Evolutionary conservation across 1,140 invertebrate species (phyloP).

Genomic region (Luehdorfia chinensis): DNA sequence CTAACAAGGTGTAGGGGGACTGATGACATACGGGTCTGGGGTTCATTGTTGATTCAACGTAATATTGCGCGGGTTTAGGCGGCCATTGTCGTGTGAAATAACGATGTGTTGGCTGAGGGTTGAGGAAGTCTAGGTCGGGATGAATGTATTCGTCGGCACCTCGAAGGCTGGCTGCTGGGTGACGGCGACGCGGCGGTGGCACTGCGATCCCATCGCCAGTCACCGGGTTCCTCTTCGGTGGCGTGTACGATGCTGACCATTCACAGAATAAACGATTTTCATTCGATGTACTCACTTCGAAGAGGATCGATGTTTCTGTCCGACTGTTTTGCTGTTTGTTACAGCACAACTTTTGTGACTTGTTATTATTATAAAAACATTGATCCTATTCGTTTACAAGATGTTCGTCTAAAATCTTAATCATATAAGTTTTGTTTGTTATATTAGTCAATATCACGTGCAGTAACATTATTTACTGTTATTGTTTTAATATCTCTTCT

Average conservation of each 20-base stretch:
- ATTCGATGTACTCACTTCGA: conserved; percentile 36
- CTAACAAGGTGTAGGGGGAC: conserved; percentile 54
- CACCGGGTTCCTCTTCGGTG: conserved; percentile 74
- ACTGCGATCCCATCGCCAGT: conserved; percentile 70
- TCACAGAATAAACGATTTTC: conserved; percentile 68
- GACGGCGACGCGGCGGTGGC: conserved; percentile 57
- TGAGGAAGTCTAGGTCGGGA: conserved; percentile 38
- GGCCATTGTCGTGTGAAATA: conserved; percentile 57
- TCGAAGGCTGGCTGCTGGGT: conserved; percentile 65
- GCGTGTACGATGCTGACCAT: conserved; percentile 66
- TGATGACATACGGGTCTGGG: conserved; percentile 33
- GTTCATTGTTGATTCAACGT: conserved; percentile 57
- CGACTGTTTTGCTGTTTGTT: neutral
- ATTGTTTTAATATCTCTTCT: conserved; percentile 15
- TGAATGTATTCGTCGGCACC: conserved; percentile 52
- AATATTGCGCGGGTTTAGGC: conserved; percentile 55
- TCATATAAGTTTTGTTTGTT: neutral
- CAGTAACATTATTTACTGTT: conserved; percentile 21
- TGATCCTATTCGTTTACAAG: conserved; percentile 11
- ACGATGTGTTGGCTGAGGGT: conserved; percentile 58
- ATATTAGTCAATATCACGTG: conserved; percentile 7
- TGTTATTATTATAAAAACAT: too few relatives aligned
- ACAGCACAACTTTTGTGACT: too few relatives aligned
- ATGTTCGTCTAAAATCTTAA: neutral
- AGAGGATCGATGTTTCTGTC: conserved; percentile 18